These are phyloP conservation scores for Agrochola circellaris DNA, from an alignment of 2,888 invertebrate species.

Conservation along the genomic window DNA sequence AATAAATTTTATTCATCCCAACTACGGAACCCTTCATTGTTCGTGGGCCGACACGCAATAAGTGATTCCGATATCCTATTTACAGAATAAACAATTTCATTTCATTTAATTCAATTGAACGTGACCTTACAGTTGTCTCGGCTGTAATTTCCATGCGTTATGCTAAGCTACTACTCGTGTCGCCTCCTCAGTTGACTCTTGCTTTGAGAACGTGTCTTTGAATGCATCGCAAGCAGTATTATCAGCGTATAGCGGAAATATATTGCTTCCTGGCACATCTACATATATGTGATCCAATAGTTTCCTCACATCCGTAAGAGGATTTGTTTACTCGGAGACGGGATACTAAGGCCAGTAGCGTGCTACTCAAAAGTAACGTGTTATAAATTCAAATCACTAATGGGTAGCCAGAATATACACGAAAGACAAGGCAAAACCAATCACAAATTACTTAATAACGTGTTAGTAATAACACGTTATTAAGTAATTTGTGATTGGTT, in stretches of 20 bases:
- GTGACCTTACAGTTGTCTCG: background rate
- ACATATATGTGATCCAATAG: background rate
- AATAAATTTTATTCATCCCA: too few relatives aligned
- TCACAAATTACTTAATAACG: too few relatives aligned
- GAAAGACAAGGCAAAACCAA: too few relatives aligned
- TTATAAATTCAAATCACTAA: background rate
- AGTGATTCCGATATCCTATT: too few relatives aligned
- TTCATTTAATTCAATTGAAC: background rate
- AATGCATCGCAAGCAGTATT: constrained; percentile 3
- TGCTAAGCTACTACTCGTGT: background rate
- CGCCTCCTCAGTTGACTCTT: background rate
- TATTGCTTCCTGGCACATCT: background rate
- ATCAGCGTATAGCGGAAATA: background rate
- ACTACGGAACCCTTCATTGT: too few relatives aligned
- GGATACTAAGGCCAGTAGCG: too few relatives aligned
- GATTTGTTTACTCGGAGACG: background rate
- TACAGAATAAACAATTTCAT: too few relatives aligned
- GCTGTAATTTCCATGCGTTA: background rate
- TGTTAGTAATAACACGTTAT: background rate
- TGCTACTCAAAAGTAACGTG: too few relatives aligned
- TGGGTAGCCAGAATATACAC: background rate
- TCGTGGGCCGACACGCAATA: too few relatives aligned
- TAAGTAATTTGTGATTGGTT: background rate
- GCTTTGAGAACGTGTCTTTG: background rate
- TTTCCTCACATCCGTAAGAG: background rate